These are phyloP conservation scores for Omphaloscelis lunosa DNA, from an alignment of 2,888 invertebrate species.

Conservation along the genomic window DNA sequence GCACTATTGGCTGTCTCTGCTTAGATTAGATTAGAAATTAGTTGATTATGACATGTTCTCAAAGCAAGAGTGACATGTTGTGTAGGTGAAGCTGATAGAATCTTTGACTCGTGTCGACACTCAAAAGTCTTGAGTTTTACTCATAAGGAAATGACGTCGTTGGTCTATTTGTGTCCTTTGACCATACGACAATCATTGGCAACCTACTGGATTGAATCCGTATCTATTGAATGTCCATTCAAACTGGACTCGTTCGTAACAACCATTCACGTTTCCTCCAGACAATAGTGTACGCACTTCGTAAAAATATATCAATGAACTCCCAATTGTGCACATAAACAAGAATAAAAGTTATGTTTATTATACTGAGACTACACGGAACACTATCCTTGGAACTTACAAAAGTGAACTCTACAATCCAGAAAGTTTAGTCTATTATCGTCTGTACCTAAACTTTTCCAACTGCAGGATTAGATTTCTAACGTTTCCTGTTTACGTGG, in stretches of 20 bases:
- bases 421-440: slow-evolving; percentile 42
- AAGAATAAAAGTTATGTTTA: slow-evolving; percentile 65
- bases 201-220: slow-evolving; percentile 40
- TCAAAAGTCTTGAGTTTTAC: slow-evolving; percentile 14
- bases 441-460: slow-evolving; percentile 24
- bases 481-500: slow-evolving; percentile 65
- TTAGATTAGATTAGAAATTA: not conserved
- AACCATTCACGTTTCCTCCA: slow-evolving; percentile 48
- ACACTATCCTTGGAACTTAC: slow-evolving; percentile 4
- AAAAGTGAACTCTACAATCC: slow-evolving; percentile 48
- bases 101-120: slow-evolving; percentile 23
- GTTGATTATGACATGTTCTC: not conserved
- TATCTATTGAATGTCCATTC: slow-evolving; percentile 33
- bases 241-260: slow-evolving; percentile 27
- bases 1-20: not conserved
- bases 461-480: slow-evolving; percentile 61
- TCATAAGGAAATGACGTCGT: slow-evolving; percentile 40
- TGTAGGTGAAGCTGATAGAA: slow-evolving; percentile 5
- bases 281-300: slow-evolving; percentile 57
- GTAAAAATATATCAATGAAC: slow-evolving; percentile 66
- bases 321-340: slow-evolving; percentile 62
- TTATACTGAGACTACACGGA: slow-evolving; percentile 38
- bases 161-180: slow-evolving; percentile 37
- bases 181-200: slow-evolving; percentile 25
- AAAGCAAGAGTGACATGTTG: not conserved